A percentile compares a stretch with the other conserved stretches of the same genome.
Conservation (phyloP, 2,113 vertebrate species). For the Ailuropoda melanoleuca region DNA sequence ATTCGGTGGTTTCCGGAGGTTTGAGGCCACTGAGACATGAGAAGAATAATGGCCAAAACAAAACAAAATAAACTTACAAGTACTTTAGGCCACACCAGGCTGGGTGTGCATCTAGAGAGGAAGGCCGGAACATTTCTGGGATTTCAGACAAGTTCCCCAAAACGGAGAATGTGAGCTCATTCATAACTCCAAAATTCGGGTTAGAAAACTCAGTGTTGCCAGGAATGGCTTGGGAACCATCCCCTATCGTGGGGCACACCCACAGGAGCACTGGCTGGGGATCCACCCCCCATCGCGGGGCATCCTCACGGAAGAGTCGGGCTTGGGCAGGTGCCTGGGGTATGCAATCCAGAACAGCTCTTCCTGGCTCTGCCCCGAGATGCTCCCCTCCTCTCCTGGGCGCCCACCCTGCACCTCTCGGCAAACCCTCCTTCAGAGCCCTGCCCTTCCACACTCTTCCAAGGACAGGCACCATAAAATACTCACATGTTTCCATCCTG, state of each 20-base stretch:
- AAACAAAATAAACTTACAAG: background rate
- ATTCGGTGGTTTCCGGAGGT: background rate
- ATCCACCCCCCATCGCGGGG: too few relatives aligned
- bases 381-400: background rate
- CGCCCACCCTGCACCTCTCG: background rate
- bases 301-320: too few relatives aligned
- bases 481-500: background rate
- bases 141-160: background rate
- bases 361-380: background rate
- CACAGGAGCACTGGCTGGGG: rapidly evolving
- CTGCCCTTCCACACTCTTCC: background rate
- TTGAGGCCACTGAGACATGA: background rate
- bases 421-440: background rate
- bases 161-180: background rate
- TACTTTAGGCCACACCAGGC: background rate
- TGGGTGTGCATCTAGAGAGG: background rate
- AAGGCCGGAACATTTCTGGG: background rate
- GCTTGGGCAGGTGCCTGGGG: background rate
- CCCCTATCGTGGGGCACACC: background rate
- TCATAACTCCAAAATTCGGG: background rate
- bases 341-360: background rate
- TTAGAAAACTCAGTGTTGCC: background rate
- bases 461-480: background rate
- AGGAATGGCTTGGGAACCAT: background rate
- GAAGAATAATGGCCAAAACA: background rate